phyloP scores from a whole-genome alignment of 30 jellyfish, hydroid and myxozoan genomes.

The Sanderia malayensis region DNA sequence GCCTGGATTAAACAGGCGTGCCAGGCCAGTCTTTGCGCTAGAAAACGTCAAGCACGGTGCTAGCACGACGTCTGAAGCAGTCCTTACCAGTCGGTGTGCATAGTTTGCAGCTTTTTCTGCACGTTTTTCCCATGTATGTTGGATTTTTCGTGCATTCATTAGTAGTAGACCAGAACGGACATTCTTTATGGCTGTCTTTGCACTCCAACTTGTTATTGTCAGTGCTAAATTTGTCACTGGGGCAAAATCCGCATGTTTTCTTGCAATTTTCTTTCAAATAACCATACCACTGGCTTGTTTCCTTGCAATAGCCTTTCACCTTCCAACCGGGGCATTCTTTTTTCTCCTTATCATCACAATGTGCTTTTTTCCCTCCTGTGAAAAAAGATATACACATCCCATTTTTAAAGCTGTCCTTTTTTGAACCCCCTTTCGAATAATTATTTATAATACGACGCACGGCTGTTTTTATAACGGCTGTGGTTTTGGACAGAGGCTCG shows the following conservation, averaged over 20 bases:
- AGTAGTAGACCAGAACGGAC: background rate
- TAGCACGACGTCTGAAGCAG: too few species aligned
- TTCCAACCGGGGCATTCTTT: background rate
- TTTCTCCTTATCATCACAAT: background rate
- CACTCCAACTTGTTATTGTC: background rate
- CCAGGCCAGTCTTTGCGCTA: too few species aligned
- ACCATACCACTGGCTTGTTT: constrained; percentile 1
- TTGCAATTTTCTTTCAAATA: background rate
- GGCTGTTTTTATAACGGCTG: too few species aligned
- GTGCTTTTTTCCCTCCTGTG: too few species aligned
- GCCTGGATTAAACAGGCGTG: too few species aligned
- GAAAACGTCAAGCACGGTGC: too few species aligned
- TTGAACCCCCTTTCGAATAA: too few species aligned
- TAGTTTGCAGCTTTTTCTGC: constrained; percentile 3
- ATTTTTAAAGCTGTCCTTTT: too few species aligned
- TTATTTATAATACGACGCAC: too few species aligned
- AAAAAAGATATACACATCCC: too few species aligned
- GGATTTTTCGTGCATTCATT: background rate
- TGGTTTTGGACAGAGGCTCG: too few species aligned
- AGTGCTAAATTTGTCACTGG: background rate
- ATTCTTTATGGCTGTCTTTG: background rate
- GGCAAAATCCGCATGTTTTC: background rate
- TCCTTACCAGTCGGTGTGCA: too few species aligned
- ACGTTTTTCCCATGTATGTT: background rate
- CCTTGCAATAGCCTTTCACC: background rate